These are phyloP conservation scores for Cotesia chilonis DNA, from an alignment of 1,140 invertebrate genomes.

Conservation along the genomic window DNA sequence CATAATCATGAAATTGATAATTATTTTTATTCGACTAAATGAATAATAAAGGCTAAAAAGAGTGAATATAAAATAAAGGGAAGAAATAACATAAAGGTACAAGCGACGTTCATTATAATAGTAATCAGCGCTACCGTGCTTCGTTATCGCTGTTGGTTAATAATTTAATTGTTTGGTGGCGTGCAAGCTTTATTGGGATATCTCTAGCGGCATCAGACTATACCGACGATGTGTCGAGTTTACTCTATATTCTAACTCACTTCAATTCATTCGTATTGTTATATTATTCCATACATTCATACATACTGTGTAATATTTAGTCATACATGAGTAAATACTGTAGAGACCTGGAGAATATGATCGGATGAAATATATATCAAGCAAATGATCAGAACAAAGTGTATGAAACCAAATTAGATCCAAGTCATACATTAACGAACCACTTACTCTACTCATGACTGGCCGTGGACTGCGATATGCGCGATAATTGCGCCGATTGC, in stretches of 20 bases:
- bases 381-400: constrained; percentile 14
- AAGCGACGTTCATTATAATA: constrained; percentile 57
- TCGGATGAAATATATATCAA: neutral
- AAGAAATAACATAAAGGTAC: constrained; percentile 16
- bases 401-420: constrained; percentile 8
- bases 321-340: neutral
- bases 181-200: constrained; percentile 60
- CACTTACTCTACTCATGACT: neutral
- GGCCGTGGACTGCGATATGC: too few relatives aligned
- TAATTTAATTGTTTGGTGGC: constrained; percentile 66
- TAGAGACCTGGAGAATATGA: neutral
- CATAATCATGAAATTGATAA: too few relatives aligned
- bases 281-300: neutral
- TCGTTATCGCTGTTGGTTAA: constrained; percentile 63
- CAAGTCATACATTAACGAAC: neutral
- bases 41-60: neutral
- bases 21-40: neutral
- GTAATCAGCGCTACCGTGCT: constrained; percentile 55
- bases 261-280: constrained; percentile 13
- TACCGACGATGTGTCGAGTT: constrained; percentile 33
- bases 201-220: constrained; percentile 56
- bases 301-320: neutral
- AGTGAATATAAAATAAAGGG: constrained; percentile 12
- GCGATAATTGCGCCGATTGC: too few relatives aligned
- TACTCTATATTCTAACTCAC: constrained; percentile 20